Base-by-base conservation (phyloP, 2,888 invertebrate species). In the Steinernema carpocapsae region DNA sequence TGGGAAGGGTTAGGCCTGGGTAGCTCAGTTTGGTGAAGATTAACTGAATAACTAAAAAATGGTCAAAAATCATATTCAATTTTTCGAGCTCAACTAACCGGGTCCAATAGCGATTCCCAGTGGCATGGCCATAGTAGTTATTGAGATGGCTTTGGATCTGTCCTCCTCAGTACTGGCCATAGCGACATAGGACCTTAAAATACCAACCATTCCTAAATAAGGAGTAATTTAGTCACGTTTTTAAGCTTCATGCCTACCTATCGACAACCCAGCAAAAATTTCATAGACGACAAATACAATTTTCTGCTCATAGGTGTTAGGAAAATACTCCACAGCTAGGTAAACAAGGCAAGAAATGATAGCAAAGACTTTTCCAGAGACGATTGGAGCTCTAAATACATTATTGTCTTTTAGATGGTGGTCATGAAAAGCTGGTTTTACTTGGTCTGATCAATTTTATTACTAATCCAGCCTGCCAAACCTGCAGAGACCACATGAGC, bases 401-500 rank as follows among this genome's bases (percentile, higher is more conserved):
- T 7, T 43, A 7, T 43, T 43, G 14, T 14, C 10, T 43, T 14
- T 10, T 10, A 43, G 14, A 43, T 43, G 14, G 43, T n/a, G n/a
- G n/a, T n/a, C n/a, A n/a, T n/a, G n/a, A n/a, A n/a, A 10, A 43
- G 10, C 14, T 43, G 14, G 14, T n/a, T 19, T 48, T 17, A 48
- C 48, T 48, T 48, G 48, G 48, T 48, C 19, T 48, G 48, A 17
- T 48, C 19, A 17, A 48, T 48, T 48, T 48, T 48, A 17, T 48
- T 48, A 17, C 48, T 48, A 4, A 48, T 17, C 48, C 48, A 48
- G 3, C 79, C 79, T 12, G 76, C 71, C 37, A 72, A 42, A 29
- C 74, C 46, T 2, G 78, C 77, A 17, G 80, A 37, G 0, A 76
- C 26, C 12, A 78, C 80, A n/a, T 10, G 48, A 74, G 78, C 80